Evolutionary conservation across 1,140 invertebrate species (phyloP).

Genomic region (Euglossa dilemma): DNA sequence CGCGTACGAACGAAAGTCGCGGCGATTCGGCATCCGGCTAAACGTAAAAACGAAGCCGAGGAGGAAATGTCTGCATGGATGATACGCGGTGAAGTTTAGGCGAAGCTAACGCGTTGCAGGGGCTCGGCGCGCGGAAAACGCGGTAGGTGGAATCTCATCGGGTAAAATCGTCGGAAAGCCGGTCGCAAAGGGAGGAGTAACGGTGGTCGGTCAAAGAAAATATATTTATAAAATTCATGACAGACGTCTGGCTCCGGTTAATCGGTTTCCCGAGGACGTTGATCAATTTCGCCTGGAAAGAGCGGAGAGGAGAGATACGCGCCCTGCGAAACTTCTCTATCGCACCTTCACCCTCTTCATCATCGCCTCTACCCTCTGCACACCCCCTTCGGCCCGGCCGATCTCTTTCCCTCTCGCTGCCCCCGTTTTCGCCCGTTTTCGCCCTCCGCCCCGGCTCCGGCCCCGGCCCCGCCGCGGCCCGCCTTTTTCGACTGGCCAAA

Average conservation of each 20-base stretch:
- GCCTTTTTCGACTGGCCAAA: no score
- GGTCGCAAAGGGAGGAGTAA: conserved; percentile 34
- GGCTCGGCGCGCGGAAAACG: neutral
- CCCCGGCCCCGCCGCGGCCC: conserved; percentile 5
- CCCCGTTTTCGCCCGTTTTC: no score
- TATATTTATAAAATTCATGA: conserved; percentile 70
- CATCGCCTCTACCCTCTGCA: conserved; percentile 48
- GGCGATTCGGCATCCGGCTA: neutral
- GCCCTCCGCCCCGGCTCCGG: conserved; percentile 21
- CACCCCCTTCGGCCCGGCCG: neutral
- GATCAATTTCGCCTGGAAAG: conserved; percentile 67
- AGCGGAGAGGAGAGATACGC: conserved; percentile 28
- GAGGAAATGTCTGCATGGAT: neutral
- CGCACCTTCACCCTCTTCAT: conserved; percentile 55
- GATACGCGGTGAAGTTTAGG: neutral
- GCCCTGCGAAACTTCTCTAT: conserved; percentile 40
- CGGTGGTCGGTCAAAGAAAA: conserved; percentile 56
- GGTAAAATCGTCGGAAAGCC: conserved; percentile 28
- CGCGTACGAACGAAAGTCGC: neutral
- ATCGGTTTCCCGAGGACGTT: conserved; percentile 69
- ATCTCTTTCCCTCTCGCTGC: conserved; percentile 28
- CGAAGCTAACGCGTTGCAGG: neutral
- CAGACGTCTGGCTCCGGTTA: conserved; percentile 60
- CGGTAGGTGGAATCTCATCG: conserved; percentile 27
- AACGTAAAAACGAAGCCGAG: neutral